Conservation (phyloP, 2,888 invertebrate genomes). For the Plebejus argus region DNA sequence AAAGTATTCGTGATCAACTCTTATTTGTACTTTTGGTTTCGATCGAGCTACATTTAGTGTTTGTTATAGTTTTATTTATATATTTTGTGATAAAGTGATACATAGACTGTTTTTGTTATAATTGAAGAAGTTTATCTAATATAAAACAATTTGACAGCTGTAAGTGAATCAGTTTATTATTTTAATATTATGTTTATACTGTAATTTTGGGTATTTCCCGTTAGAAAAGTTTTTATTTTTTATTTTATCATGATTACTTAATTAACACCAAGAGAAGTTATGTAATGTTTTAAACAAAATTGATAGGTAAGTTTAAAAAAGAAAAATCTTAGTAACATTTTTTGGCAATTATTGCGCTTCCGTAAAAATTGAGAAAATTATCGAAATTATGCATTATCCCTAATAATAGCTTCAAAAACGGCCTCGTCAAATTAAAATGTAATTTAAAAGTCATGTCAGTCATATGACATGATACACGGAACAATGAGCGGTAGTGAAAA, state of each 20-base stretch:
- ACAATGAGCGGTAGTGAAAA: constrained; percentile 12
- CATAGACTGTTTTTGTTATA: background rate
- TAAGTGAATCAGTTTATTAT: background rate
- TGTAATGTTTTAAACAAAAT: too few relatives aligned
- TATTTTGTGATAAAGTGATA: background rate
- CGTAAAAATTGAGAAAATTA: too few relatives aligned
- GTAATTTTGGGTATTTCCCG: background rate
- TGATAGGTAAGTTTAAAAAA: background rate
- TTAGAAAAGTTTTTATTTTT: background rate
- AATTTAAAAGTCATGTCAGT: background rate
- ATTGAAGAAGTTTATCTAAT: background rate
- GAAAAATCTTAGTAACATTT: background rate
- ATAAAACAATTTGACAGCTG: background rate
- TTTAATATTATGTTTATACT: background rate
- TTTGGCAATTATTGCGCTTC: too few relatives aligned
- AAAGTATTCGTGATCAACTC: background rate
- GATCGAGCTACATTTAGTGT: background rate
- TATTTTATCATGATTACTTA: too few relatives aligned
- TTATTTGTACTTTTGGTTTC: background rate
- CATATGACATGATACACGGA: background rate
- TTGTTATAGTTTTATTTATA: background rate
- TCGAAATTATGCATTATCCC: too few relatives aligned
- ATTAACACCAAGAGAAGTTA: too few relatives aligned
- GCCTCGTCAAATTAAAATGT: background rate
- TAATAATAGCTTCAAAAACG: background rate